Evolutionary conservation across 1,140 invertebrate genomes (phyloP), one percentile per base, ranked within the genome.

Genomic region (Drosophila lacteicornis): DNA sequence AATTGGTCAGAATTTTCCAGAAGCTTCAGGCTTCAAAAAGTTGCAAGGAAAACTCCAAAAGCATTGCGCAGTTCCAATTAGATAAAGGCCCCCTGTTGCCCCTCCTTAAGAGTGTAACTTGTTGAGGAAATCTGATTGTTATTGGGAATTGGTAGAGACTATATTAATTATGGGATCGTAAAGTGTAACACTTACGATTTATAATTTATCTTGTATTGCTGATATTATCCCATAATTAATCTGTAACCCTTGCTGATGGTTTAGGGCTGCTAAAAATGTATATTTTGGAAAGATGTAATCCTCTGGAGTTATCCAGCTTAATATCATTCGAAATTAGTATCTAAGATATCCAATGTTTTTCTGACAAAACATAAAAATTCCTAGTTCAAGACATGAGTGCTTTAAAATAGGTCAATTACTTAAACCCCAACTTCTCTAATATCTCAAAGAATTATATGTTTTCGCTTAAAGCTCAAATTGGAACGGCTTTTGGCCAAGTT

Each of bases 31-130:
- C 36, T 36, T 25, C 79, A 33, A 59, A 50, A 76, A 63, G 59
- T 51, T 40, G 57, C 55, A 55, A 76, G 56, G 65, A 75, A 69
- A 70, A 70, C 61, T 53, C 47, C 49, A 43, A 53, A 53, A 62
- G 43, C 38, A 70, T 87, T 88, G 84, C 80, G 77, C 84, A 88
- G 51, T 53, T 76, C 69, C 74, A 60, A 59, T 55, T 75, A 62
- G 63, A 75, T 70, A 83, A 65, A 53, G 67, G 46, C 49, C 58
- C 42, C 40, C 13, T 12, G 43, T 27, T 58, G 33, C 42, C 19
- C 59, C 50, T 8, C 36, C 46, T 5, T 38, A 27, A 27, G 49
- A 66, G 80, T 66, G 50, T 49, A 42, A 69, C 66, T 85, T 78
- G 63, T 78, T 84, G 67, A 53, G 78, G 51, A 78, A 84, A 81